Evolutionary conservation across 1,140 invertebrate species (phyloP).

Genomic region (Mizuhopecten yessoensis): DNA sequence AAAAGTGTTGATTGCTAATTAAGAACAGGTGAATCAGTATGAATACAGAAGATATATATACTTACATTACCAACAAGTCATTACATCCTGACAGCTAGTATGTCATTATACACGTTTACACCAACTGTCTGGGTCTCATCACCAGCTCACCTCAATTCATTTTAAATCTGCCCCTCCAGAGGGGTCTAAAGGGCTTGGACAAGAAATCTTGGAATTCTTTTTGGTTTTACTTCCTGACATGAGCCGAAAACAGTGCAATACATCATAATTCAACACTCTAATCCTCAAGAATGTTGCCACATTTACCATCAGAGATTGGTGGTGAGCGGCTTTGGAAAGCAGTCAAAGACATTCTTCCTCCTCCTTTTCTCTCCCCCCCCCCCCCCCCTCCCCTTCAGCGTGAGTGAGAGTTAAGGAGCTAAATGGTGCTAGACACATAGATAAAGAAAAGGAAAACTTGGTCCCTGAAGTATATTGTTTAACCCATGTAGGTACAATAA

Average conservation of each 20-base stretch:
- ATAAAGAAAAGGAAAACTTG: no score
- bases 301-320: neutral
- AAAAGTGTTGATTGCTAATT: neutral
- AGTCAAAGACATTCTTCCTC: neutral
- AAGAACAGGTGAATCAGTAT: neutral
- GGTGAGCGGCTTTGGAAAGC: neutral
- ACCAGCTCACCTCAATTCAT: neutral
- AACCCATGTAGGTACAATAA: no score
- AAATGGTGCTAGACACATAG: no score
- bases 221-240: neutral
- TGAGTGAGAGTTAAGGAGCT: neutral
- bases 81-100: no score
- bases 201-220: constrained; percentile 6
- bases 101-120: neutral
- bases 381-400: neutral
- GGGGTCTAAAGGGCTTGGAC: neutral
- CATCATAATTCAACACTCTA: constrained; percentile 28
- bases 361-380: neutral
- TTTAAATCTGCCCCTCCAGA: constrained; percentile 10
- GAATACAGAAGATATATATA: neutral
- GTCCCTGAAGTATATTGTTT: no score
- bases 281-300: neutral
- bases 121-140: neutral
- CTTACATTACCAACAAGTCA: neutral
- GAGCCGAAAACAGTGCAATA: neutral